These are phyloP conservation scores for Pantelozetes paolii DNA, from an alignment of 2,888 invertebrate species.

Conservation along the genomic window DNA sequence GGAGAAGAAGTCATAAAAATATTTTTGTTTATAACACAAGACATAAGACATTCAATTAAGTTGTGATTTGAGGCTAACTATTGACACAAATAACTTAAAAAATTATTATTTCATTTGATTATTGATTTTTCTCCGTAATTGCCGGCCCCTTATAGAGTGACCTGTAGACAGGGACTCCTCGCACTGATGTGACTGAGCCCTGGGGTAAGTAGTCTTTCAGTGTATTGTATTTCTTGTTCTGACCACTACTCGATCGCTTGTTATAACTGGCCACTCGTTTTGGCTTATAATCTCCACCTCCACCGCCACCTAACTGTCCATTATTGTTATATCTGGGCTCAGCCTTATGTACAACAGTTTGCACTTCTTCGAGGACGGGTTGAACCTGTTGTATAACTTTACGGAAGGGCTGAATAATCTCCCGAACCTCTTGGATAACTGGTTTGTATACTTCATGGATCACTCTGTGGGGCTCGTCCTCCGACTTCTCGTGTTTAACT, in stretches of 20 bases:
- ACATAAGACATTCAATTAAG: too few relatives aligned
- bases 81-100: constrained; percentile 1
- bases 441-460: constrained; percentile 18
- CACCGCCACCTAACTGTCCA: neutral
- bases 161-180: constrained; percentile 4
- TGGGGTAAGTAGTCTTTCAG: constrained; percentile 6
- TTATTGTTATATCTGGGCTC: neutral
- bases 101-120: neutral
- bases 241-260: neutral
- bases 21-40: too few relatives aligned
- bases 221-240: neutral
- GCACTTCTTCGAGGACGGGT: constrained; percentile 35
- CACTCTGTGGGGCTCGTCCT: constrained; percentile 27
- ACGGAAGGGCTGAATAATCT: constrained; percentile 41
- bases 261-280: neutral
- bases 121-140: neutral
- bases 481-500: constrained; percentile 1
- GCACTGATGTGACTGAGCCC: neutral
- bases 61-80: neutral
- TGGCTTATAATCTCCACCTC: neutral
- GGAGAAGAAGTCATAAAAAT: too few relatives aligned
- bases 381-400: constrained; percentile 28
- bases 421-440: constrained; percentile 30
- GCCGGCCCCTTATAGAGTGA: neutral
- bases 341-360: constrained; percentile 3